phyloP scores from a whole-genome alignment of 2,888 invertebrate species.

The Clostera curtula region DNA sequence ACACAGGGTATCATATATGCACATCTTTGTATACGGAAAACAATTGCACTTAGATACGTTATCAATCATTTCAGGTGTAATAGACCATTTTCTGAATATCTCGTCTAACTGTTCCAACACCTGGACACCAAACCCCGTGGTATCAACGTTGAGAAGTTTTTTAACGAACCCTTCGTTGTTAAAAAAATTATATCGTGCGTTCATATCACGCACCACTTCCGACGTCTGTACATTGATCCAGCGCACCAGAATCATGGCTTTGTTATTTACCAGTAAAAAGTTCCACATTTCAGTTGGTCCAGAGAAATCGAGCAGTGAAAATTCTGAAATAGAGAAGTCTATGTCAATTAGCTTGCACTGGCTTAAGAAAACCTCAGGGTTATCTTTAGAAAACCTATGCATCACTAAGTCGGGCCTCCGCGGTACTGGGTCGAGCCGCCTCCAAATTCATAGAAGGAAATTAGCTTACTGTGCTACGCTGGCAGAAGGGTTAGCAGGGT shows the following conservation, averaged over 20 bases:
- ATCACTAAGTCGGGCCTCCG: too few relatives aligned
- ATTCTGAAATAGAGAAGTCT: conserved; percentile 56
- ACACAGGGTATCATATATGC: conserved; percentile 75
- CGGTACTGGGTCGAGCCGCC: too few relatives aligned
- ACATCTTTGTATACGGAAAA: conserved; percentile 67
- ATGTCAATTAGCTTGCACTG: neutral
- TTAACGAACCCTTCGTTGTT: conserved; percentile 58
- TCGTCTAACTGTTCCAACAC: conserved; percentile 60
- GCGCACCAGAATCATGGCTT: conserved; percentile 71
- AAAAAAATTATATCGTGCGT: conserved; percentile 60
- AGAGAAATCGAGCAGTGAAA: conserved; percentile 64
- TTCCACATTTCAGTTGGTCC: conserved; percentile 75
- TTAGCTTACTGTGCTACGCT: too few relatives aligned
- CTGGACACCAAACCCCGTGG: conserved; percentile 48
- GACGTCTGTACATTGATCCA: conserved; percentile 77
- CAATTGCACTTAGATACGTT: conserved; percentile 60
- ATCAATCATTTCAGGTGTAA: conserved; percentile 76
- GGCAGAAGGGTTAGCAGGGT: too few relatives aligned
- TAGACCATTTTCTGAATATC: conserved; percentile 71
- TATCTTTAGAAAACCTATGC: too few relatives aligned
- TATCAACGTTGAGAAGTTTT: conserved; percentile 58
- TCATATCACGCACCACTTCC: conserved; percentile 65
- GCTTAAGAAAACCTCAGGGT: too few relatives aligned
- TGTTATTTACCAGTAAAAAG: conserved; percentile 74
- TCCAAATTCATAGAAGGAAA: too few relatives aligned